A percentile compares a stretch with the other conserved stretches of the same genome.
Evolutionary conservation across 2,888 invertebrate species (phyloP).

Genomic region (Meiosimyza platycephala): DNA sequence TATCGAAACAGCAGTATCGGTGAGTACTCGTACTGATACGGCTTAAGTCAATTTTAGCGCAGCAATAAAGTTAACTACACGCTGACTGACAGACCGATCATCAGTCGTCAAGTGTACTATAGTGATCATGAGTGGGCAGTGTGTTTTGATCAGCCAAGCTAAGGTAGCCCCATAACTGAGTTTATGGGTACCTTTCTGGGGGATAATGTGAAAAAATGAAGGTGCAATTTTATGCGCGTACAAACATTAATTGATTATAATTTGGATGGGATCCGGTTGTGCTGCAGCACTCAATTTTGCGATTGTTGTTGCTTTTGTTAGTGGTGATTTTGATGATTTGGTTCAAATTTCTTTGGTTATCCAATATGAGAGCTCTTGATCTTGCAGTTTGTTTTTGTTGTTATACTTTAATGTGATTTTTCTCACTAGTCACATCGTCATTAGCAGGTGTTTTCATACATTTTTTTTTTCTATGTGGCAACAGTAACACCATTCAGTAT

Average conservation of each 20-base stretch:
- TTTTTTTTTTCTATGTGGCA: background rate
- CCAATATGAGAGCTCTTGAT: too few relatives aligned
- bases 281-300: conserved; percentile 12
- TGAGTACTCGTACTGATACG: too few relatives aligned
- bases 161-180: too few relatives aligned
- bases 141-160: too few relatives aligned
- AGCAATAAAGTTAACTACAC: too few relatives aligned
- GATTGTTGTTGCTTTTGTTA: background rate
- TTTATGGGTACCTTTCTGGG: too few relatives aligned
- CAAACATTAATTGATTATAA: conserved; percentile 47
- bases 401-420: conserved; percentile 27
- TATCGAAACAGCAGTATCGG: too few relatives aligned
- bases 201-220: conserved; percentile 5
- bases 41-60: too few relatives aligned
- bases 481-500: conserved; percentile 4
- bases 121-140: too few relatives aligned
- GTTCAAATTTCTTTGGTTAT: background rate
- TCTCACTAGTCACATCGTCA: conserved; percentile 37
- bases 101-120: too few relatives aligned
- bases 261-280: conserved; percentile 18
- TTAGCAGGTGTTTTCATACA: conserved; percentile 41
- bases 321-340: background rate
- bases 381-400: background rate
- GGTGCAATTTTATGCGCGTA: conserved; percentile 56
- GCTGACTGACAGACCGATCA: too few relatives aligned